Conservation (phyloP, 1,140 invertebrate genomes). For the Orius insidiosus region DNA sequence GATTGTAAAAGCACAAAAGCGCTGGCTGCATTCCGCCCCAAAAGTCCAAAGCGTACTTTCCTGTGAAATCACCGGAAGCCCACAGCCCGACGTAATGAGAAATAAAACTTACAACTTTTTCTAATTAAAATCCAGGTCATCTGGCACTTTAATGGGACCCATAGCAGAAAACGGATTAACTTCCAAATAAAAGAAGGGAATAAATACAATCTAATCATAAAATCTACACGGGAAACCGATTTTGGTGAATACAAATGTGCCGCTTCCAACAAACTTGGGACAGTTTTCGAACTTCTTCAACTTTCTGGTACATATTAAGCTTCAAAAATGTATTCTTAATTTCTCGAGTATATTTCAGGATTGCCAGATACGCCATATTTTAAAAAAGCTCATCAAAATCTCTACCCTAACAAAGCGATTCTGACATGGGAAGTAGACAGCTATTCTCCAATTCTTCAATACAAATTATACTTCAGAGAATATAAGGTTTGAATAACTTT, state of each 20-base stretch:
- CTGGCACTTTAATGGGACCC: slow-evolving; percentile 29
- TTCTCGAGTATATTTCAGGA: slow-evolving; percentile 23
- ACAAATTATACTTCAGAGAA: slow-evolving; percentile 41
- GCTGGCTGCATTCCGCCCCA: slow-evolving; percentile 51
- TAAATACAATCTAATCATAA: slow-evolving; percentile 45
- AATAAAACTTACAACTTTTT: not conserved
- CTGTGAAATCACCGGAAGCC: slow-evolving; percentile 47
- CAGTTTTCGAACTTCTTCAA: slow-evolving; percentile 31
- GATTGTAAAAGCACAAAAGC: slow-evolving; percentile 37
- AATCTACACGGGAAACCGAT: slow-evolving; percentile 45
- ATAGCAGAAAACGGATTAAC: slow-evolving; percentile 1
- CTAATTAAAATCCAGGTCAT: slow-evolving; percentile 25
- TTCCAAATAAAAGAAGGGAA: slow-evolving; percentile 26
- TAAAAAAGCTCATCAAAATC: slow-evolving; percentile 32
- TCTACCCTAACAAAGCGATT: slow-evolving; percentile 34
- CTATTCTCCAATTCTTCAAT: slow-evolving; percentile 52
- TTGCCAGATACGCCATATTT: slow-evolving; percentile 40
- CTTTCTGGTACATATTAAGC: slow-evolving; percentile 28
- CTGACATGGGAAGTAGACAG: slow-evolving; percentile 62
- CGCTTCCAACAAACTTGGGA: slow-evolving; percentile 52
- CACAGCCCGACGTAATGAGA: slow-evolving; percentile 38
- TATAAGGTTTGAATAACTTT: slow-evolving; percentile 19
- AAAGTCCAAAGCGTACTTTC: slow-evolving; percentile 45
- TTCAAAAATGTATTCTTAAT: slow-evolving; percentile 1
- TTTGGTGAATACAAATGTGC: slow-evolving; percentile 60